Percentiles rank a stretch among this genome's conserved stretches.
phyloP scores from a whole-genome alignment of 2,888 invertebrate species.

The Hirtodrosophila histrioides region DNA sequence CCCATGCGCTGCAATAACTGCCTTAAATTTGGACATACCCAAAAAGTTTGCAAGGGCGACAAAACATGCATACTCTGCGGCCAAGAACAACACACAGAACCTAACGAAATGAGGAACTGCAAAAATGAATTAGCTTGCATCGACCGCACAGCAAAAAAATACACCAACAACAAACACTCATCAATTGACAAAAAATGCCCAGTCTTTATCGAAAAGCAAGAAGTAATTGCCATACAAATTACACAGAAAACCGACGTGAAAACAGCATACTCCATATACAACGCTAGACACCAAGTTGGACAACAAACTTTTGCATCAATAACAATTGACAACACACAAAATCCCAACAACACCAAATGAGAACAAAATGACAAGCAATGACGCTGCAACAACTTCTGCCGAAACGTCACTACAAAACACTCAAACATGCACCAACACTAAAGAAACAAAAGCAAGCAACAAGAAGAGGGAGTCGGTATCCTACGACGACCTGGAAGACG shows the following conservation, averaged over 20 bases:
- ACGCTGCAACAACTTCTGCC: too few relatives aligned
- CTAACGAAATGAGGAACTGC: neutral
- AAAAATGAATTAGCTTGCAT: neutral
- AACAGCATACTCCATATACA: neutral
- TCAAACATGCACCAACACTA: too few relatives aligned
- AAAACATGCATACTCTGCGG: conserved; percentile 1
- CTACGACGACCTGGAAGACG: too few relatives aligned
- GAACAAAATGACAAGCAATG: too few relatives aligned
- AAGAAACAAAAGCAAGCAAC: too few relatives aligned
- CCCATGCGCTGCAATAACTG: conserved; percentile 2
- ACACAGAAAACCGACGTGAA: neutral
- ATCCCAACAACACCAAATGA: too few relatives aligned
- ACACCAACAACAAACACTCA: neutral
- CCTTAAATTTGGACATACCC: neutral
- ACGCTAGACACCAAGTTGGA: neutral
- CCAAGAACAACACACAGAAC: neutral
- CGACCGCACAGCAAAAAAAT: neutral
- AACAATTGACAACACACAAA: neutral
- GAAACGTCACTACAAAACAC: too few relatives aligned
- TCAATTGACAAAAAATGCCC: conserved; percentile 1
- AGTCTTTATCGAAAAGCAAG: neutral
- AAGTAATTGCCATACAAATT: neutral
- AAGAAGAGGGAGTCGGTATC: too few relatives aligned
- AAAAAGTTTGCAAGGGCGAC: neutral
- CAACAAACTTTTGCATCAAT: neutral